A percentile compares a stretch with the other conserved stretches of the same genome.
phyloP scores from a whole-genome alignment of 2,888 invertebrate species.

The Apodemia zela region DNA sequence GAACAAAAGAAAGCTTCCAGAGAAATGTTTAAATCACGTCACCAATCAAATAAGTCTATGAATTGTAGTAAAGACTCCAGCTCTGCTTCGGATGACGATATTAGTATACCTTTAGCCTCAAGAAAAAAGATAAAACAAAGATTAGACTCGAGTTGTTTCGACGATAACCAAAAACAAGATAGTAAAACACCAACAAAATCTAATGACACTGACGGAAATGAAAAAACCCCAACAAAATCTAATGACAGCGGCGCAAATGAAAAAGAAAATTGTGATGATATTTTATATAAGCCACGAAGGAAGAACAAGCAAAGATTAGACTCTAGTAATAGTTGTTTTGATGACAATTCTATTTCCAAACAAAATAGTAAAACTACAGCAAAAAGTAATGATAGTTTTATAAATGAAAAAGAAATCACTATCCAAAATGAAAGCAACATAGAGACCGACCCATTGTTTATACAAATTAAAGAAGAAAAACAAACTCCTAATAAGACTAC shows the following conservation, averaged over 20 bases:
- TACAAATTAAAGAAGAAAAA: slow-evolving; percentile 52
- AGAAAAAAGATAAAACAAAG: slow-evolving; percentile 53
- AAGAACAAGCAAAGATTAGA: slow-evolving; percentile 18
- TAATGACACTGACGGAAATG: background rate
- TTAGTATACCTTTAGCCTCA: slow-evolving; percentile 29
- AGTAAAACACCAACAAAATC: slow-evolving; percentile 22
- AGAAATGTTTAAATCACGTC: slow-evolving; percentile 70
- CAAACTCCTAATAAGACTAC: slow-evolving; percentile 53
- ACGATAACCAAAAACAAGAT: slow-evolving; percentile 26
- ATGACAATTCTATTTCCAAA: slow-evolving; percentile 14
- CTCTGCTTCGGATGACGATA: slow-evolving; percentile 50
- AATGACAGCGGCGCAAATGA: background rate
- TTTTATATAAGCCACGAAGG: slow-evolving; percentile 1
- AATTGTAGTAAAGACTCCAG: slow-evolving; percentile 43
- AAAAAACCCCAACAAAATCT: slow-evolving; percentile 17
- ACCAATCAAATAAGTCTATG: slow-evolving; percentile 46
- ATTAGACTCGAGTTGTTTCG: slow-evolving; percentile 55
- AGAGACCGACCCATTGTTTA: slow-evolving; percentile 51
- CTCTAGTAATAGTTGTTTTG: slow-evolving; percentile 17
- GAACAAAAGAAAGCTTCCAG: slow-evolving; percentile 67
- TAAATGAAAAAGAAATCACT: slow-evolving; percentile 61
- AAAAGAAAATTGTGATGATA: slow-evolving; percentile 25
- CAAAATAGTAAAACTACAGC: slow-evolving; percentile 43
- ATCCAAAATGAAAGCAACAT: slow-evolving; percentile 39
- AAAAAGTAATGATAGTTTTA: slow-evolving; percentile 43